A percentile compares a stretch with the other conserved stretches of the same genome.
phyloP scores from a whole-genome alignment of 2,113 vertebrate genomes.

The Oxyura jamaicensis region DNA sequence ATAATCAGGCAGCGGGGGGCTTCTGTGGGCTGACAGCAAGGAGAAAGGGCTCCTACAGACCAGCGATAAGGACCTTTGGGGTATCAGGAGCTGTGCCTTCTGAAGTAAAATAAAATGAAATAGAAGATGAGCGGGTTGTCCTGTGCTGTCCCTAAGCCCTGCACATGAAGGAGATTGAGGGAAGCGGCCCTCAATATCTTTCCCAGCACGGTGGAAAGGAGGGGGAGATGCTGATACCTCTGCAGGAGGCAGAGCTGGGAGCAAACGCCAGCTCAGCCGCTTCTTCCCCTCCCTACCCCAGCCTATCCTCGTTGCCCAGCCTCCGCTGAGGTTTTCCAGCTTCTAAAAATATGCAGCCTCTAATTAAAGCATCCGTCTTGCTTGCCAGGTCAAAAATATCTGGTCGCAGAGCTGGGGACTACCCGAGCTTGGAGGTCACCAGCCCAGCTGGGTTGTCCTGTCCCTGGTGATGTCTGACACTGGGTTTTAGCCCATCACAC shows the following conservation, averaged over 20 bases:
- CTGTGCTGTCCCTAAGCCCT: background rate
- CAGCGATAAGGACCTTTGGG: background rate
- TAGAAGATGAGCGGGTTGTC: background rate
- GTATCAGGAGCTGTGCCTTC: background rate
- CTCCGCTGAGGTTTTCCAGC: constrained; percentile 50
- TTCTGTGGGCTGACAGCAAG: constrained; percentile 26
- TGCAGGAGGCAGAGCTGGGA: background rate
- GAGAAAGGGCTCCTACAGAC: background rate
- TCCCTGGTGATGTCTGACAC: background rate
- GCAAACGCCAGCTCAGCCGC: background rate
- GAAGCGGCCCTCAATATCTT: background rate
- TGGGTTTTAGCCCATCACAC: background rate
- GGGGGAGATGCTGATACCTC: background rate
- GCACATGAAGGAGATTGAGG: background rate
- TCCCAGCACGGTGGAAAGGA: accelerated
- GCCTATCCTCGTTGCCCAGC: background rate
- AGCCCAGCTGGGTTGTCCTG: background rate
- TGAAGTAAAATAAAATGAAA: background rate
- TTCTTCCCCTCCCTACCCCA: background rate
- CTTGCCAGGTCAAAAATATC: background rate
- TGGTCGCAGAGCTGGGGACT: background rate
- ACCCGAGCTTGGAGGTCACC: background rate
- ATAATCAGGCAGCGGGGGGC: background rate
- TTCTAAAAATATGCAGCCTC: constrained; percentile 59
- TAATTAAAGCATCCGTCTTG: background rate